Conservation (phyloP, 1,140 invertebrate genomes). For the Maconellicoccus hirsutus region DNA sequence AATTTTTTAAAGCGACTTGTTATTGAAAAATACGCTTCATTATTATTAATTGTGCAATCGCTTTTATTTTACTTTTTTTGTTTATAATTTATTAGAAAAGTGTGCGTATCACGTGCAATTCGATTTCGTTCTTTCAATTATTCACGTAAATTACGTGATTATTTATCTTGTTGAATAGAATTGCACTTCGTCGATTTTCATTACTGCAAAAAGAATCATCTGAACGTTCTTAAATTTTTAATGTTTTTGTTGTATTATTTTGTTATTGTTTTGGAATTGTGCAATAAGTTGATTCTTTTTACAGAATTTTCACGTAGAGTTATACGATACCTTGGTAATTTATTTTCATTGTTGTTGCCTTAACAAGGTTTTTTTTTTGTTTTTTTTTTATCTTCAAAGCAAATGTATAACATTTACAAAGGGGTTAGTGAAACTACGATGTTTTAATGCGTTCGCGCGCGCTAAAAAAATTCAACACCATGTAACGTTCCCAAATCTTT, state of each 20-base stretch:
- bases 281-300: conserved; percentile 4
- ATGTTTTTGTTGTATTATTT: neutral
- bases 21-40: too few species aligned
- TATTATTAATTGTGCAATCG: neutral
- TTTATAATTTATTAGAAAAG: neutral
- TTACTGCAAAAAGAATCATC: neutral
- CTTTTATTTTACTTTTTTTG: neutral
- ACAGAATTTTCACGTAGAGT: neutral
- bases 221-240: neutral
- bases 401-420: neutral
- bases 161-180: neutral
- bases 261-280: conserved; percentile 9
- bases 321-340: neutral
- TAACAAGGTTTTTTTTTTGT: neutral
- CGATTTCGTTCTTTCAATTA: neutral
- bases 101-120: neutral
- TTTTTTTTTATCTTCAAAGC: neutral
- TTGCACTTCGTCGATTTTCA: neutral
- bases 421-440: neutral
- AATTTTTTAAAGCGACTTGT: too few species aligned
- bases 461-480: neutral
- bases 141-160: neutral
- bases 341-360: neutral
- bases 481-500: neutral
- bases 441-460: neutral